Conservation (phyloP, 2,113 vertebrate genomes). For the Onychorhynchus coronatus region DNA sequence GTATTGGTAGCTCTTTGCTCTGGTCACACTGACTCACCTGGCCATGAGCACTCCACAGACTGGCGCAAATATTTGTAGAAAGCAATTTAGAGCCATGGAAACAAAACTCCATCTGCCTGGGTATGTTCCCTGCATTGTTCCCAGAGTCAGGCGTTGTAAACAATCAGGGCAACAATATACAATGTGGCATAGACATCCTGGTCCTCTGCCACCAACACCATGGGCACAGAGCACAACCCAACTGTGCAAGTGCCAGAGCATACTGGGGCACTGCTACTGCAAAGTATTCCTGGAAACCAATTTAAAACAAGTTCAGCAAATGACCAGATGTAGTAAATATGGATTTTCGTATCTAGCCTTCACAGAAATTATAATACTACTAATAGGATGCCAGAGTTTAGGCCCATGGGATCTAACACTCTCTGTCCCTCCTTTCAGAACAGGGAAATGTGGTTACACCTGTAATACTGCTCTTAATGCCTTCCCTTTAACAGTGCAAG, state of each 20-base stretch:
- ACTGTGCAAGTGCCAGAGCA: neutral
- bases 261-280: neutral
- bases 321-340: fast-evolving
- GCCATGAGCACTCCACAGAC: neutral
- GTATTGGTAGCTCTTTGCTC: neutral
- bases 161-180: neutral
- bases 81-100: conserved; percentile 25
- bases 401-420: neutral
- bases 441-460: neutral
- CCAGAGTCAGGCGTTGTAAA: neutral
- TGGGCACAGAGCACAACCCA: neutral
- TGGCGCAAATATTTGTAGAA: conserved; percentile 38
- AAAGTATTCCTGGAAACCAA: neutral
- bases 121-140: neutral
- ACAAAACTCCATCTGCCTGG: conserved; percentile 1
- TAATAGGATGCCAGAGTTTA: neutral
- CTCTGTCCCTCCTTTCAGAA: neutral
- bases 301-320: neutral
- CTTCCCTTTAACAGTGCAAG: neutral
- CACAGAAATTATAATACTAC: neutral
- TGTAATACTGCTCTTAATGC: neutral
- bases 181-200: neutral
- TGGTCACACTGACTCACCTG: conserved; percentile 22
- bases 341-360: neutral
- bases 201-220: neutral